A percentile compares a stretch with the other conserved stretches of the same genome.
phyloP scores from a whole-genome alignment of 1,140 invertebrate genomes.

The Subanguina moxae region DNA sequence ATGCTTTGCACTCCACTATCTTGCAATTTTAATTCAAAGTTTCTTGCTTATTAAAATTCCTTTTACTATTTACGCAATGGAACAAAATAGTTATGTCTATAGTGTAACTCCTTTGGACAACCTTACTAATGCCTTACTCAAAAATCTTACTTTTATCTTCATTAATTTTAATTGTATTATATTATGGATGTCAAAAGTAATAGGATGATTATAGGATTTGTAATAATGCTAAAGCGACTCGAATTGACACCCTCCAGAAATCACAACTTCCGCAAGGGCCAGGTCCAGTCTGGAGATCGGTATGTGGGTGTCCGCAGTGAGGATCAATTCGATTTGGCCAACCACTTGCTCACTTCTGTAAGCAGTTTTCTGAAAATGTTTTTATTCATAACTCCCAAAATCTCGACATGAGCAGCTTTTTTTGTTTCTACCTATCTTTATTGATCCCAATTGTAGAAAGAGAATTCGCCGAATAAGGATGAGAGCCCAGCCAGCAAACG shows the following conservation, averaged over 20 bases:
- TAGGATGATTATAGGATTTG: background rate
- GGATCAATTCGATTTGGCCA: constrained; percentile 36
- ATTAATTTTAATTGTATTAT: background rate
- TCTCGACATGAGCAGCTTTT: too few relatives aligned
- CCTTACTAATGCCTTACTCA: background rate
- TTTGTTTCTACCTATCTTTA: background rate
- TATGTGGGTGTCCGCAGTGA: constrained; percentile 35
- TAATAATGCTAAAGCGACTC: constrained; percentile 1
- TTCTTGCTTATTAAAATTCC: background rate
- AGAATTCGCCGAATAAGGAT: background rate
- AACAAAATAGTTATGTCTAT: too few relatives aligned
- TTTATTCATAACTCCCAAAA: too few relatives aligned
- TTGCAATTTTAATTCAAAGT: too few relatives aligned
- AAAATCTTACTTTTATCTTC: background rate
- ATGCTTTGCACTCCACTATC: too few relatives aligned
- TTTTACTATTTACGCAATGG: background rate
- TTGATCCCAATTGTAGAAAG: background rate
- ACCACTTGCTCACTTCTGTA: constrained; percentile 34
- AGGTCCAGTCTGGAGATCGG: constrained; percentile 30
- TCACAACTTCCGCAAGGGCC: constrained; percentile 25
- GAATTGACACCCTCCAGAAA: constrained; percentile 27
- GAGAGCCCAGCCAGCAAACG: constrained; percentile 27
- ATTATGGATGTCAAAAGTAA: background rate
- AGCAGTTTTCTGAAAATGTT: background rate
- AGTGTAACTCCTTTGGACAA: background rate